Evolutionary conservation across 2,113 vertebrate species (phyloP), one percentile per base, ranked within the genome.

Genomic region (Athene cunicularia): DNA sequence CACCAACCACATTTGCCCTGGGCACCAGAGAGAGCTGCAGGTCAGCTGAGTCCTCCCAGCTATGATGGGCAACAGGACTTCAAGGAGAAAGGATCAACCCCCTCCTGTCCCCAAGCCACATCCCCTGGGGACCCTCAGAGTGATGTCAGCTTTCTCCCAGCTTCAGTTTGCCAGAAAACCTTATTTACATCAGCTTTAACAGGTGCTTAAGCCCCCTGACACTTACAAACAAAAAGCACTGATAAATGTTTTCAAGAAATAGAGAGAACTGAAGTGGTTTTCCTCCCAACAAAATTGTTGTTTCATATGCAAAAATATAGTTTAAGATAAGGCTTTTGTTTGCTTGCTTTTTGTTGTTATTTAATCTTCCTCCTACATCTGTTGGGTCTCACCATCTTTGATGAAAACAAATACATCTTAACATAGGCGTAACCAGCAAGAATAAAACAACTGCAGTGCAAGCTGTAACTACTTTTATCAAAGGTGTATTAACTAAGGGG

Each of bases 1-100:
- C 49, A 58, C 24, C 2, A 2, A 15, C 8, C 6, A 37, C 0
- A 0, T 53, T 73, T 66, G 9, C 21, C 14, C 14, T 1, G 0
- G 17, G 15, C 2, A 2, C 18, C 58, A 72, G 32, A 11, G 18
- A 75, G 5, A 64, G 8, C 17, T 1, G 4, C 1, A 3, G 18
- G 18, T 43, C 50, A 77, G 6, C 26, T 70, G 32, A 19, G 8
- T 68, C 17, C 16, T 67, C 14, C 53, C 18, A 55, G n/a, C 10
- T 1, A 1, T 26, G 26, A 75, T 4, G 10, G 28, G 33, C 9
- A 86, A 52, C 21, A 70, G 49, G 56, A 67, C 11, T 39, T 74
- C 0, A 0, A 73, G 10, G 22, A 26, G 7, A 59, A 52, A 5
- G 12, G 17, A 53, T 3, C n/a, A 33, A 80, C 18, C 4, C 18